A percentile compares a stretch with the other conserved stretches of the same genome.
Conservation (phyloP, 2,797 vertebrate genomes). For the Gymnoscopelus braueri region DNA sequence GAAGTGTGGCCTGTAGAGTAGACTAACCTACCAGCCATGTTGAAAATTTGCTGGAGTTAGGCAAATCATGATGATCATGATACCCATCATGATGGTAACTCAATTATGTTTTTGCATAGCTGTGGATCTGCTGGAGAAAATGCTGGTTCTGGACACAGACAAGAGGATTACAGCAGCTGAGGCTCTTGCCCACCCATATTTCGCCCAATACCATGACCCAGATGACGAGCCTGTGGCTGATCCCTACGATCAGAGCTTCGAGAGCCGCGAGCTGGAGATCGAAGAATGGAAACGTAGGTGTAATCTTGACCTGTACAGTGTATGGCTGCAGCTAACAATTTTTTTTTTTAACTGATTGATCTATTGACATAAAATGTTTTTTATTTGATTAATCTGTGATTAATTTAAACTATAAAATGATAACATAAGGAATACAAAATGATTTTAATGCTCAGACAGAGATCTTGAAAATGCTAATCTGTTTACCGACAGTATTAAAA, state of each 20-base stretch:
- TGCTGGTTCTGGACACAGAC: slow-evolving; percentile 98
- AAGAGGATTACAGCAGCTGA: slow-evolving; percentile 94
- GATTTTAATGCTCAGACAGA: too few relatives aligned
- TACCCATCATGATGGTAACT: background rate
- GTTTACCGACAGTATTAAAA: too few relatives aligned
- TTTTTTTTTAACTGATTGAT: too few relatives aligned
- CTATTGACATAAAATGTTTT: too few relatives aligned
- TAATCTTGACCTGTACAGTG: background rate
- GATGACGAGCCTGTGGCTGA: slow-evolving; percentile 96
- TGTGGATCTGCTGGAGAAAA: slow-evolving; percentile 97
- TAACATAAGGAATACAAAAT: too few relatives aligned
- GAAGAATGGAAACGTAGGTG: slow-evolving; percentile 98
- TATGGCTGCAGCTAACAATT: background rate
- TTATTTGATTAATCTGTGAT: too few relatives aligned
- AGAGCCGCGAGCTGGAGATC: slow-evolving; percentile 94
- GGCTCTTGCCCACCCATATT: slow-evolving; percentile 93
- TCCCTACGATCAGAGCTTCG: slow-evolving; percentile 97
- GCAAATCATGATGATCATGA: too few relatives aligned
- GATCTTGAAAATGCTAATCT: too few relatives aligned
- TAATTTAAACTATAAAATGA: too few relatives aligned
- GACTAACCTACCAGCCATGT: too few relatives aligned
- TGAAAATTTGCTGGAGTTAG: too few relatives aligned
- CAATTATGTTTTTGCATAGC: slow-evolving; percentile 73
- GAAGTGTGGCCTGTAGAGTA: too few relatives aligned
- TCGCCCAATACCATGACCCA: slow-evolving; percentile 95